Conservation (phyloP, 1,140 invertebrate genomes). For the Antheraea pernyi region DNA sequence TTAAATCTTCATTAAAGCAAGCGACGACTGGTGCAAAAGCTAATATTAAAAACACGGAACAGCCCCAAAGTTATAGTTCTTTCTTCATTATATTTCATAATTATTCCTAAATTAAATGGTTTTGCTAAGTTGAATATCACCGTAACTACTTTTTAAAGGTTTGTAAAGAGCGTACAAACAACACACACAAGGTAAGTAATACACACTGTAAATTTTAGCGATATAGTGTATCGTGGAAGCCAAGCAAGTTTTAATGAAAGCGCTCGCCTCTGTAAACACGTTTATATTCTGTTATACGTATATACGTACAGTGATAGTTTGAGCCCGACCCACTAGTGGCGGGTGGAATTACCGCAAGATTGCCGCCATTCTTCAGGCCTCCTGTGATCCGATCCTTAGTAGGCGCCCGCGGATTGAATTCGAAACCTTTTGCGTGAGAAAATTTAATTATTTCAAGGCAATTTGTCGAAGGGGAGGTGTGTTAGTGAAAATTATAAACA, state of each 20-base stretch:
- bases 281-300: conserved; percentile 13
- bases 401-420: conserved; percentile 17
- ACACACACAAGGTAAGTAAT: background rate
- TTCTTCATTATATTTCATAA: too few species aligned
- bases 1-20: too few species aligned
- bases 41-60: too few species aligned
- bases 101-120: too few species aligned
- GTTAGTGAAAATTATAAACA: background rate
- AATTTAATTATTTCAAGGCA: conserved; percentile 26
- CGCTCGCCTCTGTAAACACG: conserved; percentile 34
- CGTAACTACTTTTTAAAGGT: too few species aligned
- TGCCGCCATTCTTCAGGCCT: conserved; percentile 46
- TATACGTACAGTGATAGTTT: conserved; percentile 28
- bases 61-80: too few species aligned
- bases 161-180: background rate
- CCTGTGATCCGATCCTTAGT: conserved; percentile 13
- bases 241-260: conserved; percentile 64
- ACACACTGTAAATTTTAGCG: background rate
- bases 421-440: conserved; percentile 26
- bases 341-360: conserved; percentile 55
- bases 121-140: too few species aligned
- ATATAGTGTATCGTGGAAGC: conserved; percentile 26
- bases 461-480: background rate
- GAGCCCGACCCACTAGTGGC: conserved; percentile 18
- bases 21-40: too few species aligned